A percentile compares a stretch with the other conserved stretches of the same genome.
Evolutionary conservation across 2,113 vertebrate genomes (phyloP).

Genomic region (Bubo bubo): DNA sequence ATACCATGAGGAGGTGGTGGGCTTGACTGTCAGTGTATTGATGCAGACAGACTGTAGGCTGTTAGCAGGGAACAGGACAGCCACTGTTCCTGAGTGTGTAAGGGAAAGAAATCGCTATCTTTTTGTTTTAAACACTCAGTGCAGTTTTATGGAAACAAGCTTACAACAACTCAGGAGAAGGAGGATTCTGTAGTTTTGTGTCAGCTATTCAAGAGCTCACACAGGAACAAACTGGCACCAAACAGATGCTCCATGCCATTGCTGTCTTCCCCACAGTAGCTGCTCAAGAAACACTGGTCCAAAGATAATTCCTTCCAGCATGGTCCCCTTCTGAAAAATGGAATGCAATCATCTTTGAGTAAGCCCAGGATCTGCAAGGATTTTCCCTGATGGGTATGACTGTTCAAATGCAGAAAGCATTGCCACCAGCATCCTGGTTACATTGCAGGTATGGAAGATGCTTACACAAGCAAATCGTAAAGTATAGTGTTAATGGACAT

Average conservation of each 20-base stretch:
- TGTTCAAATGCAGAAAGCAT: background rate
- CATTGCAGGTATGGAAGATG: background rate
- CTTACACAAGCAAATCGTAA: background rate
- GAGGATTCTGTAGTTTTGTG: background rate
- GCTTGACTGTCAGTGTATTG: background rate
- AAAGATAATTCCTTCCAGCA: background rate
- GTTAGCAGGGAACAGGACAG: background rate
- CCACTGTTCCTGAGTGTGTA: background rate
- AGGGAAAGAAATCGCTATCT: background rate
- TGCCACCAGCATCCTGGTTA: background rate
- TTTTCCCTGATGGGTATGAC: background rate
- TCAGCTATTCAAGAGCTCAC: background rate
- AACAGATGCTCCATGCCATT: background rate
- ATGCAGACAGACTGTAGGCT: background rate
- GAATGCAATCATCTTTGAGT: background rate
- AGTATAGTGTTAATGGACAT: background rate
- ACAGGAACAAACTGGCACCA: fast-evolving
- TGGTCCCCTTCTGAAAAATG: background rate
- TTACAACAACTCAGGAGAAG: background rate
- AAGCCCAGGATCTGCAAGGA: background rate
- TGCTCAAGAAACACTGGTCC: background rate
- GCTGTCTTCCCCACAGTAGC: background rate
- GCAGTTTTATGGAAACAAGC: background rate
- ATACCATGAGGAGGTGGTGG: background rate
- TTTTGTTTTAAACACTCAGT: background rate